Base-by-base conservation (phyloP, 2,113 vertebrate species). In the Oreochromis aureus region DNA sequence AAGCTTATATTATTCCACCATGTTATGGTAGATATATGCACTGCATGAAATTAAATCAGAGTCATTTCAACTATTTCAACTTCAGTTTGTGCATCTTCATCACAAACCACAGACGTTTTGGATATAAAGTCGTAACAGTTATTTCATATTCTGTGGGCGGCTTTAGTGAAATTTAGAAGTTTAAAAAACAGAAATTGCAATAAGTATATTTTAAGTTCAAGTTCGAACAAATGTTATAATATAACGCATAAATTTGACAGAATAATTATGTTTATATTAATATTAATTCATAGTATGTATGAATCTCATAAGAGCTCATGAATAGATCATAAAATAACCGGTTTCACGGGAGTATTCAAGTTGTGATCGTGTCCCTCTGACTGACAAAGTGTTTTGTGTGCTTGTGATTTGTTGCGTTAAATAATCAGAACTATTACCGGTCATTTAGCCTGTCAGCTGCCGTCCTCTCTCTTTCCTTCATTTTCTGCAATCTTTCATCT, bases 401-500 rank as follows among this genome's bases (percentile, higher is more conserved):
- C 27, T 54, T 66, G 12, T 81, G 24, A 55, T 54, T 81, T 10
- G 2, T 54, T 87, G 12, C 7, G 7, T 81, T 83, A 5, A 36
- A 34, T 53, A 78, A 78, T 46, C 44, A 30, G 53, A 80, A 58
- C 22, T 13, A 39, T 22, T 18, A 7, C 19, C 4, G n/a, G 5
- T 56, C 36, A 56, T 69, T 34, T 27, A 12, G 51, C 22, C 54
- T 69, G 2, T 22, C 6, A 34, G 51, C 85, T 84, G 19, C 51
- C 36, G 7, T 80, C 58, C 16, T 61, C 69, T 56, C 34, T 63
- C 81, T 53, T 46, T 80, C 44, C 32, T 78, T 71, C 46, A 80
- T 73, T 83, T 85, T 78, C 87, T 86, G 39, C 82, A 58, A 80
- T 82, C 83, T 78, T 80, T 81, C 87, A 84, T 90, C 66, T 93